Conservation (phyloP, 1,140 invertebrate genomes). For the Lethocerus indicus region DNA sequence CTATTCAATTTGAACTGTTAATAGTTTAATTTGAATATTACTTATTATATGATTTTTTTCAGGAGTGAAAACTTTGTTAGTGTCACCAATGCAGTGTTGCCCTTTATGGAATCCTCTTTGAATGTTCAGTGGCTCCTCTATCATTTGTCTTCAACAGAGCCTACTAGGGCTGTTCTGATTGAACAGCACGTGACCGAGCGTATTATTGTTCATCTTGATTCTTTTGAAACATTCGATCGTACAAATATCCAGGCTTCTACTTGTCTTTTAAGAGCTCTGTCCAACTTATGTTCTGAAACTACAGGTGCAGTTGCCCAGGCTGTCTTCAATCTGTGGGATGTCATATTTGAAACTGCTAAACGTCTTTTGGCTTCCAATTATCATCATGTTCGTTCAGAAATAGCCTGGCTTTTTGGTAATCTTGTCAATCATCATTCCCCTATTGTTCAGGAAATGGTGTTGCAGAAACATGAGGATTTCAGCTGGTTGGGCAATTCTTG, state of each 20-base stretch:
- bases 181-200: too few species aligned
- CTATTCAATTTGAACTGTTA: neutral
- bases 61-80: neutral
- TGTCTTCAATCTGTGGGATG: neutral
- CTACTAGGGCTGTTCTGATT: neutral
- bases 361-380: neutral
- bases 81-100: neutral
- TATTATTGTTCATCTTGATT: too few species aligned
- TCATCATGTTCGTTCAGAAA: neutral
- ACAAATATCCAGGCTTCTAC: too few species aligned
- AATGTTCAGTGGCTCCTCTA: conserved; percentile 3
- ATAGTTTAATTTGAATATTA: neutral
- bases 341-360: neutral
- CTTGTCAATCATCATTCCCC: neutral
- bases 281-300: too few species aligned
- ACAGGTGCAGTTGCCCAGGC: too few species aligned
- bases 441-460: neutral
- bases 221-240: too few species aligned
- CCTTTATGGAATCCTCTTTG: neutral
- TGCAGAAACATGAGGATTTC: neutral
- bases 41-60: neutral
- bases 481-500: neutral
- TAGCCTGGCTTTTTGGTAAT: neutral
- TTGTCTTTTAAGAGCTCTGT: too few species aligned
- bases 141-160: neutral